These are phyloP conservation scores for Ameiurus melas DNA, from an alignment of 2,113 vertebrate species.

Conservation along the genomic window DNA sequence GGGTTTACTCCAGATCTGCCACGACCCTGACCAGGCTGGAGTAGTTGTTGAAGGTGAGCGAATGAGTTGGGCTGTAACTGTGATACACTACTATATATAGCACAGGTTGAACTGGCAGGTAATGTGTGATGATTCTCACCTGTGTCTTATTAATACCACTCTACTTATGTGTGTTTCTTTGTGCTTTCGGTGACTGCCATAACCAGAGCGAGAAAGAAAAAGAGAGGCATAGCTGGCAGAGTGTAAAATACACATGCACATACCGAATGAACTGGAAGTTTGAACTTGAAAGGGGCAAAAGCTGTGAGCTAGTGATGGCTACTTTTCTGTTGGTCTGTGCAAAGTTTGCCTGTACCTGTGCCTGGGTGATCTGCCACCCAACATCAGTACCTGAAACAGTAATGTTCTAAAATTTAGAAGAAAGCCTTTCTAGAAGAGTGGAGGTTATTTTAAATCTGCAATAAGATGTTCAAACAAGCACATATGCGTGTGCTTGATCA, in stretches of 20 bases:
- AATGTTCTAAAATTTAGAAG: no score
- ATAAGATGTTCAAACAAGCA: no score
- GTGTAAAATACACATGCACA: no score
- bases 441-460: no score
- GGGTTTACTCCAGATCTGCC: background rate
- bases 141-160: background rate
- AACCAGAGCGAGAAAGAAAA: background rate
- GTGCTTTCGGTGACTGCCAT: no score
- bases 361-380: no score
- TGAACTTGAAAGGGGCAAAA: background rate
- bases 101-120: background rate
- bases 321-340: background rate
- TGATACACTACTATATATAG: background rate
- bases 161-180: no score
- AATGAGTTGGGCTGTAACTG: background rate
- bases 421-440: no score
- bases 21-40: background rate
- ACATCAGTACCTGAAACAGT: no score
- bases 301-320: background rate
- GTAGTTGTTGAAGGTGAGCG: background rate
- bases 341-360: no score
- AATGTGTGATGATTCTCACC: background rate
- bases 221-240: background rate
- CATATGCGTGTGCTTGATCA: no score
- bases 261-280: background rate